phyloP scores from a whole-genome alignment of 2,888 invertebrate genomes.

The Antheraea assamensis region DNA sequence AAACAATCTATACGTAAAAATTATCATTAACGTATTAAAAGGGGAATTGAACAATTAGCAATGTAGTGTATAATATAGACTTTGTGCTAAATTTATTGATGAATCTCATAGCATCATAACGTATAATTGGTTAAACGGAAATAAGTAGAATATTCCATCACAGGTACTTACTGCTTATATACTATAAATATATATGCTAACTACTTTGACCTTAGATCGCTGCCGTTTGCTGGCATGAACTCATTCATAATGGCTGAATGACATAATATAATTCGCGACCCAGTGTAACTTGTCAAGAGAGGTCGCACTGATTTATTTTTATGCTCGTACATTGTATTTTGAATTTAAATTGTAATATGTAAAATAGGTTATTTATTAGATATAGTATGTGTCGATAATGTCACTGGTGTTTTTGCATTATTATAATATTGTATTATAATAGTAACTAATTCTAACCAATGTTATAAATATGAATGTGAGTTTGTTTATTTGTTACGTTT shows the following conservation, averaged over 20 bases:
- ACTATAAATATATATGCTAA: conserved; percentile 33
- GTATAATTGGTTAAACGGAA: neutral
- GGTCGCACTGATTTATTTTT: conserved; percentile 44
- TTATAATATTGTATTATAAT: neutral
- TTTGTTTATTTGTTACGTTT: too few relatives aligned
- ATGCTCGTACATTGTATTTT: neutral
- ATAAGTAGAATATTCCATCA: neutral
- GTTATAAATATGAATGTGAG: too few relatives aligned
- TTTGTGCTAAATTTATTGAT: neutral
- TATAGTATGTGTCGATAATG: neutral
- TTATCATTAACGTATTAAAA: neutral
- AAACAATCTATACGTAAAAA: neutral
- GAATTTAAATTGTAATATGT: neutral
- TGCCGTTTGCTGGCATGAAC: conserved; percentile 47
- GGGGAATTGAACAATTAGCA: neutral
- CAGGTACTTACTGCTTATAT: neutral
- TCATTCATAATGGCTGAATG: conserved; percentile 53
- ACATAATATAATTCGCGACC: conserved; percentile 59
- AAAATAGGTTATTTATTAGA: neutral
- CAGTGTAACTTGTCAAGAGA: conserved; percentile 45
- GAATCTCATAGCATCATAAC: neutral
- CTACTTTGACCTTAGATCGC: conserved; percentile 48
- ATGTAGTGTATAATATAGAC: neutral
- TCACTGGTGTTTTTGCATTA: neutral
- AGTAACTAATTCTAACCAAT: too few relatives aligned